Percentiles rank a stretch among this genome's conserved stretches.
Conservation (phyloP, 2,113 vertebrate genomes). For the Anas platyrhynchos region DNA sequence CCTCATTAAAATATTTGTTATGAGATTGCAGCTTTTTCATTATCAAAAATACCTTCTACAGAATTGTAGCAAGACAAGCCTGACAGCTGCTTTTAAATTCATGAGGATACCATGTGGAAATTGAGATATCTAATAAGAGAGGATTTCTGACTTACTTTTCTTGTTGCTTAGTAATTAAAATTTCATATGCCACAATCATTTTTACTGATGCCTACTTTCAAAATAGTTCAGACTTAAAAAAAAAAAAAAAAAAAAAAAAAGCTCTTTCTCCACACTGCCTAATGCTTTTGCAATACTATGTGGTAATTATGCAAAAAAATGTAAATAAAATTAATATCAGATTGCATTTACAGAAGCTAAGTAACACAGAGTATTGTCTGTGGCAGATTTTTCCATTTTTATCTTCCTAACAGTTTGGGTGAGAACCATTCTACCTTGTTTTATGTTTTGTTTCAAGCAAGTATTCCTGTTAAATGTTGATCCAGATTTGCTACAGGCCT, state of each 20-base stretch:
- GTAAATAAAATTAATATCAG: background rate
- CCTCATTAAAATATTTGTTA: background rate
- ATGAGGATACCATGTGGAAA: background rate
- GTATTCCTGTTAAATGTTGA: background rate
- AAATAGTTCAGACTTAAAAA: background rate
- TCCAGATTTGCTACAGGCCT: background rate
- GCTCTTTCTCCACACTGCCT: background rate
- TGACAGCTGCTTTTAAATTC: background rate
- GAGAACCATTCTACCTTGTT: background rate
- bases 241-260: background rate
- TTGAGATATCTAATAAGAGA: background rate
- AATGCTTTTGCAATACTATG: background rate
- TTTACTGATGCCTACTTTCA: background rate
- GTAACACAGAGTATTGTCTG: background rate
- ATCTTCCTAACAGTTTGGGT: background rate
- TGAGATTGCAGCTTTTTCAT: background rate
- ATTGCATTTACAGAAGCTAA: background rate
- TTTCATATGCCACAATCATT: background rate
- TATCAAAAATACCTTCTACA: background rate
- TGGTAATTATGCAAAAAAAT: background rate
- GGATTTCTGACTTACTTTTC: background rate
- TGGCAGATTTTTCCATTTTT: no score
- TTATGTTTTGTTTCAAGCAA: background rate
- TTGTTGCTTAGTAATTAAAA: background rate
- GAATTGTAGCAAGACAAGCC: background rate